Evolutionary conservation across 1,140 invertebrate species (phyloP).

Genomic region (Pissodes strobi): DNA sequence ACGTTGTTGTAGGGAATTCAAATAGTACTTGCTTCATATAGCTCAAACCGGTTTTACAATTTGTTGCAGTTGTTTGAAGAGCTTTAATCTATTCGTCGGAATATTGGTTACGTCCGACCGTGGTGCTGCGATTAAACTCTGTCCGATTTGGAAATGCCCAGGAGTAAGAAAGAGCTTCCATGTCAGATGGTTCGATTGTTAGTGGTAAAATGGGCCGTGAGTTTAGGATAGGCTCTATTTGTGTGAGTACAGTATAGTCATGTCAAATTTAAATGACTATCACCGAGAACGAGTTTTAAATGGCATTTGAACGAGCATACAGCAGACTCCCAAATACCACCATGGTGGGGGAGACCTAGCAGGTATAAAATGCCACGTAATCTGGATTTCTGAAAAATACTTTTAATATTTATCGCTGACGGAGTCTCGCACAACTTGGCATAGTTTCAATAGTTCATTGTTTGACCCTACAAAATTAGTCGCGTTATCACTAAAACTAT

Average conservation of each 20-base stretch:
- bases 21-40: slow-evolving; percentile 34
- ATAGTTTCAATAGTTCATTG: slow-evolving; percentile 56
- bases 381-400: slow-evolving; percentile 43
- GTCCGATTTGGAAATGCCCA: slow-evolving; percentile 54
- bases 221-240: slow-evolving; percentile 48
- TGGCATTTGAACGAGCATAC: slow-evolving; percentile 43
- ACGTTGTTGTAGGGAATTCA: slow-evolving; percentile 18
- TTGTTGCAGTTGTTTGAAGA: slow-evolving; percentile 25
- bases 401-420: slow-evolving; percentile 54
- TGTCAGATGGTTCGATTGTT: slow-evolving; percentile 43
- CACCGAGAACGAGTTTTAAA: slow-evolving; percentile 43
- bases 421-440: slow-evolving; percentile 42
- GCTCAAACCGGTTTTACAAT: slow-evolving; percentile 36
- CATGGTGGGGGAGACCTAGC: slow-evolving; percentile 35
- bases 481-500: slow-evolving; percentile 43
- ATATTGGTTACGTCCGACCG: slow-evolving; percentile 12
- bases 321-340: slow-evolving; percentile 38
- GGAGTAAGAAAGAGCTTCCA: slow-evolving; percentile 45
- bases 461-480: slow-evolving; percentile 44
- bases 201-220: slow-evolving; percentile 47
- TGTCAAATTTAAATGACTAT: slow-evolving; percentile 32
- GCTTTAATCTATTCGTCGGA: background rate
- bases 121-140: slow-evolving; percentile 37
- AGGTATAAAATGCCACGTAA: slow-evolving; percentile 40
- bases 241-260: slow-evolving; percentile 38